Evolutionary conservation across 2,797 vertebrate species (phyloP).

Genomic region (Cyclopterus lumpus): DNA sequence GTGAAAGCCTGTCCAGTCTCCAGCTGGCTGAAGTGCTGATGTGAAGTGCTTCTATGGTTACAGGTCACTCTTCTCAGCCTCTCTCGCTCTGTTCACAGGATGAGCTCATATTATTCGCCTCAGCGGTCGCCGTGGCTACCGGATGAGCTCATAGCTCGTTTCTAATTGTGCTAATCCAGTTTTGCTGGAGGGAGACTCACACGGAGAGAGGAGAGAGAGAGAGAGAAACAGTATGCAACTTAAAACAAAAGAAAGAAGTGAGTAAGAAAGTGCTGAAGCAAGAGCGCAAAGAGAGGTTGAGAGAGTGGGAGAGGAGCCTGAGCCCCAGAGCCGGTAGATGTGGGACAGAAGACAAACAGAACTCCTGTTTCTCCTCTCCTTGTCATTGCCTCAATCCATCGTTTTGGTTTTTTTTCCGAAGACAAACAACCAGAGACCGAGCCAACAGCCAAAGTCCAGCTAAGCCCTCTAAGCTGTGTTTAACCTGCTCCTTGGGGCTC

Average conservation of each 20-base stretch:
- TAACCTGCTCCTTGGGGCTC: conserved; percentile 44
- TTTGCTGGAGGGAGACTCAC: conserved; percentile 22
- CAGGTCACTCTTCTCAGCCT: conserved; percentile 27
- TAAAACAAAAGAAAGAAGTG: conserved; percentile 7
- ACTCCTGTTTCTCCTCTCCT: conserved; percentile 31
- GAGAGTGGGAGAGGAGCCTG: neutral
- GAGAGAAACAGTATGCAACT: neutral
- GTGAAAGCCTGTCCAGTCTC: neutral
- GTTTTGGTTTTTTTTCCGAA: neutral
- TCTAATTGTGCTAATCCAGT: conserved; percentile 50
- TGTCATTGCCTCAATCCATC: neutral
- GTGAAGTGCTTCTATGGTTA: conserved; percentile 33
- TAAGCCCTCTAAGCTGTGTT: conserved; percentile 51
- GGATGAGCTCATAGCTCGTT: conserved; percentile 56
- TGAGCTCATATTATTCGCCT: conserved; percentile 56
- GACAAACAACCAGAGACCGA: conserved; percentile 41
- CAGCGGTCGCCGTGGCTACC: conserved; percentile 51
- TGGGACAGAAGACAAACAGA: conserved; percentile 23
- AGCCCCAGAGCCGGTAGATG: neutral
- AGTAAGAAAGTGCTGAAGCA: neutral
- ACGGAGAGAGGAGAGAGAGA: neutral
- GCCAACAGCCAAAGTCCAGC: conserved; percentile 56
- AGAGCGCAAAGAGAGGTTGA: neutral
- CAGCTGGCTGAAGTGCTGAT: conserved; percentile 9
- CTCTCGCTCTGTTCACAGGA: conserved; percentile 10